These are phyloP conservation scores for Anolis carolinensis DNA, from an alignment of 2,113 vertebrate genomes.

Conservation along the genomic window DNA sequence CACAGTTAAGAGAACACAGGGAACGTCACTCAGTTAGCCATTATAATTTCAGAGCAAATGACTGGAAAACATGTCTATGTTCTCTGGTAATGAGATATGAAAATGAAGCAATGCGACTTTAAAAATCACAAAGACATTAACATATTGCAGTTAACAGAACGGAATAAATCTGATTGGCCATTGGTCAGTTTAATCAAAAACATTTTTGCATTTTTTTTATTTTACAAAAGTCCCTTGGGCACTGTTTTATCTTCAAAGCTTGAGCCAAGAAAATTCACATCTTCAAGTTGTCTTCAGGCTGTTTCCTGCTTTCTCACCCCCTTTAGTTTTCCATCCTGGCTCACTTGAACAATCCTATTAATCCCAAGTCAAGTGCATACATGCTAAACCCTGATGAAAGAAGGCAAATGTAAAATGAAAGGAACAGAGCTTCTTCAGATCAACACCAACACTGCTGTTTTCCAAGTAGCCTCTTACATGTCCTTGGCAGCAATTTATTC, in stretches of 20 bases:
- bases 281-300: conserved; percentile 76
- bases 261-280: conserved; percentile 74
- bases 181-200: conserved; percentile 73
- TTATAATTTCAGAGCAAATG: conserved; percentile 22
- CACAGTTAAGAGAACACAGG: conserved; percentile 11
- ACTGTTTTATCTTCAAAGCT: conserved; percentile 76
- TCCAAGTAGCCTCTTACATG: conserved; percentile 12
- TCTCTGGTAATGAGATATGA: background rate
- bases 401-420: conserved; percentile 55
- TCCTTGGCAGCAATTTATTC: conserved; percentile 22
- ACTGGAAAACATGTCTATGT: background rate
- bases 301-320: conserved; percentile 39
- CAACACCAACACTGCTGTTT: conserved; percentile 37
- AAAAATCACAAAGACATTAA: conserved; percentile 47
- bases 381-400: conserved; percentile 66
- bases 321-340: conserved; percentile 61
- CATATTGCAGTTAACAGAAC: conserved; percentile 43
- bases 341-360: conserved; percentile 71
- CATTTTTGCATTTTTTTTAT: conserved; percentile 65
- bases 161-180: conserved; percentile 67
- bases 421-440: conserved; percentile 36
- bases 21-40: conserved; percentile 13
- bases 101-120: conserved; percentile 39
- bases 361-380: conserved; percentile 75
- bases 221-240: conserved; percentile 69